These are phyloP conservation scores for Macrotrachela quadricornifera DNA, from an alignment of 1,140 invertebrate genomes.

Conservation along the genomic window DNA sequence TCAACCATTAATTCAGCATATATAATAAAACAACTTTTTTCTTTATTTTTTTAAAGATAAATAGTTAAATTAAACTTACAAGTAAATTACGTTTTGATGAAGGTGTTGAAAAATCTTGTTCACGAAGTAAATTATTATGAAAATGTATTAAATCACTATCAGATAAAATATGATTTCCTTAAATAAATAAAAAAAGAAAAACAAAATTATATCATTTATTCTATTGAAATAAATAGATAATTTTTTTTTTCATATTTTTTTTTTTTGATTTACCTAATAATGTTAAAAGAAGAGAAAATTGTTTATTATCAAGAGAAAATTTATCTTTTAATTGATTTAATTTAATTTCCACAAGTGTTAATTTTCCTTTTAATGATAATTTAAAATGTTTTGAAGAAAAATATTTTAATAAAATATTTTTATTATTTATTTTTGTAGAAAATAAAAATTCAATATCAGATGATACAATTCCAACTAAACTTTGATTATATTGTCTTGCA, in stretches of 20 bases:
- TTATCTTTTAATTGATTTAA: conserved; percentile 46
- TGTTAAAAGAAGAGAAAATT: conserved; percentile 58
- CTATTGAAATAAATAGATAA: too few species aligned
- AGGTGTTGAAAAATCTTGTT: not conserved
- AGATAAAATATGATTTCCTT: conserved; percentile 53
- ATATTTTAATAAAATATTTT: conserved; percentile 41
- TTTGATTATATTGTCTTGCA: too few species aligned
- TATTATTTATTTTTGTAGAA: too few species aligned
- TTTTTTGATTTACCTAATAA: conserved; percentile 46
- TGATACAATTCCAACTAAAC: too few species aligned
- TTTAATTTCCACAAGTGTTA: conserved; percentile 73
- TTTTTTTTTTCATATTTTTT: too few species aligned
- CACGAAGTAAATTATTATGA: conserved; percentile 45
- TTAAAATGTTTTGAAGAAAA: conserved; percentile 67
- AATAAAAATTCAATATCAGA: too few species aligned
- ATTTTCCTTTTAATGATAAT: conserved; percentile 63
- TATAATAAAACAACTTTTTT: too few species aligned
- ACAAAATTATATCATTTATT: not conserved
- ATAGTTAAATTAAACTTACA: too few species aligned
- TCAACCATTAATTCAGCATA: too few species aligned
- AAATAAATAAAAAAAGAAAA: conserved; percentile 5
- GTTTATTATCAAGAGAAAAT: conserved; percentile 51
- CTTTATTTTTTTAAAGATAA: too few species aligned
- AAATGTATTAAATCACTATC: conserved; percentile 51
- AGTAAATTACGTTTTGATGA: not conserved